phyloP scores from a whole-genome alignment of 2,797 vertebrate genomes.

The Argyrosomus regius region DNA sequence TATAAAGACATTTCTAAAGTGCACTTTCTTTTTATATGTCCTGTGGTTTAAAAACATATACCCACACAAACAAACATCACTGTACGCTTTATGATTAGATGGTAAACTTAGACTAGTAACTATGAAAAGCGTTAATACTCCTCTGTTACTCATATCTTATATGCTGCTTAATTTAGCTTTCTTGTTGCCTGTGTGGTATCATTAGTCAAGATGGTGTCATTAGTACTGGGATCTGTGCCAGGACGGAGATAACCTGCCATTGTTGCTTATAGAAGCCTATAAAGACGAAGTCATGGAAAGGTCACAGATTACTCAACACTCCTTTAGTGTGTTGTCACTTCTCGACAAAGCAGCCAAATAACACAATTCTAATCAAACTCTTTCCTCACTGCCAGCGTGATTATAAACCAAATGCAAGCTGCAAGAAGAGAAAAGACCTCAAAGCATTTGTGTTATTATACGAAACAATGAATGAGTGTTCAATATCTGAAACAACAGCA shows the following conservation, averaged over 20 bases:
- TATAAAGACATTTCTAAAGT: no score
- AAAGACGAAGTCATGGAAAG: background rate
- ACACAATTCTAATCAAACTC: background rate
- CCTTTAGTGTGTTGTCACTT: background rate
- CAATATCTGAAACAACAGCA: background rate
- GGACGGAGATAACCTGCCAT: background rate
- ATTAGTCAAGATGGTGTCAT: background rate
- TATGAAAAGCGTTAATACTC: no score
- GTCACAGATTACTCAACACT: background rate
- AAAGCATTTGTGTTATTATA: background rate
- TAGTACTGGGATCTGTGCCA: background rate
- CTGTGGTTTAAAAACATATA: no score
- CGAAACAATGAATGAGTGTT: background rate
- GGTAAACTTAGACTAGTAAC: no score
- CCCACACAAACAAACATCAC: no score
- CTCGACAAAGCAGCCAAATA: background rate
- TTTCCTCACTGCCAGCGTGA: background rate
- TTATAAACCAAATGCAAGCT: background rate
- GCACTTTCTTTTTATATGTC: no score
- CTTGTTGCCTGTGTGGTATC: background rate
- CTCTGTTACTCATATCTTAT: no score
- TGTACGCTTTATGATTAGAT: no score
- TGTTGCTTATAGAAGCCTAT: background rate
- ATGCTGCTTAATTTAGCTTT: no score
- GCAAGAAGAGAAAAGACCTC: background rate